A percentile compares a stretch with the other conserved stretches of the same genome.
Evolutionary conservation across 2,888 invertebrate species (phyloP).

Genomic region (Lepidonotus clava): DNA sequence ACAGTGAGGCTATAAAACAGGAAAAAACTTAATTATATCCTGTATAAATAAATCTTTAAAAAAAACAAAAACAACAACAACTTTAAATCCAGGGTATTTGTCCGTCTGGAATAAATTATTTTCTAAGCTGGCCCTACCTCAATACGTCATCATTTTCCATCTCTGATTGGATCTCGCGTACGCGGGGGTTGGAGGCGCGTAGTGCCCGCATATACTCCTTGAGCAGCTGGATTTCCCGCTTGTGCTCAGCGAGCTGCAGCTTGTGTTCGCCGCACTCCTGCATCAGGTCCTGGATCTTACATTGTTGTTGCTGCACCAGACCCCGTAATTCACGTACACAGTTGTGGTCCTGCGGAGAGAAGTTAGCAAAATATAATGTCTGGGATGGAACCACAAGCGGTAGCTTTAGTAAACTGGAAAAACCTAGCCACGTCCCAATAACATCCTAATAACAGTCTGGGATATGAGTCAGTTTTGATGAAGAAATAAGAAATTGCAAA

Average conservation of each 20-base stretch:
- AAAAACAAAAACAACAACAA: too few species aligned
- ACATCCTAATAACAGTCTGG: too few species aligned
- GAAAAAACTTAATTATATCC: too few species aligned
- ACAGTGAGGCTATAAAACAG: too few species aligned
- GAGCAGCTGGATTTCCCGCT: slow-evolving; percentile 91
- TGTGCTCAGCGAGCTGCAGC: slow-evolving; percentile 92
- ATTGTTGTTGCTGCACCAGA: slow-evolving; percentile 91
- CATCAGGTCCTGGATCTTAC: slow-evolving; percentile 92
- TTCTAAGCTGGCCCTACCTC: slow-evolving; percentile 73
- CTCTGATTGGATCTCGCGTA: slow-evolving; percentile 94
- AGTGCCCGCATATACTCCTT: slow-evolving; percentile 97
- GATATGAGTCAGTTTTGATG: too few species aligned
- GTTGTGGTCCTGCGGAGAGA: slow-evolving; percentile 87
- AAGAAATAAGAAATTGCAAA: too few species aligned
- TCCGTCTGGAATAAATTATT: too few species aligned
- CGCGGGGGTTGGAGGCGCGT: slow-evolving; percentile 93
- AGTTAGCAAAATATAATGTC: background rate
- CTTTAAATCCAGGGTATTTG: too few species aligned
- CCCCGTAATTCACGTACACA: slow-evolving; percentile 93
- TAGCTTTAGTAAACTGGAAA: too few species aligned
- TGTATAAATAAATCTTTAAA: background rate
- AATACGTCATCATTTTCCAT: slow-evolving; percentile 96
- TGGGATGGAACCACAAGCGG: background rate
- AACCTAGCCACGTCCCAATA: too few species aligned
- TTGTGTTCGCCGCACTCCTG: slow-evolving; percentile 92